Percentiles rank a stretch among this genome's conserved stretches.
Evolutionary conservation across 2,888 invertebrate species (phyloP).

Genomic region (Loripinus fragilis): DNA sequence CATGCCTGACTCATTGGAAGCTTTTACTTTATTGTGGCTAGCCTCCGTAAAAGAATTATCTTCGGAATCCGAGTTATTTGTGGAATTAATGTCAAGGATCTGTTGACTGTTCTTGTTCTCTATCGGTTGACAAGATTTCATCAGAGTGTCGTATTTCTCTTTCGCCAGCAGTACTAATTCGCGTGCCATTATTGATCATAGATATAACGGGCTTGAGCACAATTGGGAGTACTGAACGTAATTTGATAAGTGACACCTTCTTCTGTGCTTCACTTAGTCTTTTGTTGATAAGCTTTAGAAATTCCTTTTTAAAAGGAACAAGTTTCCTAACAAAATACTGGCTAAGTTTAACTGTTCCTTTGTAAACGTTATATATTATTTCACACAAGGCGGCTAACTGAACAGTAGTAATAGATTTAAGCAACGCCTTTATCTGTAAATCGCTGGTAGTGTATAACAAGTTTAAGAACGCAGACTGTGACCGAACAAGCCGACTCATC

Average conservation of each 20-base stretch:
- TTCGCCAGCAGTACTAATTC: background rate
- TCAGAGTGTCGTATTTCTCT: background rate
- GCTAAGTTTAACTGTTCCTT: constrained; percentile 19
- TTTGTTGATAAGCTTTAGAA: constrained; percentile 9
- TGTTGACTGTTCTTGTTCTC: no score
- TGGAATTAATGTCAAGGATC: no score
- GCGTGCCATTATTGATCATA: background rate
- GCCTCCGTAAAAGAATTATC: no score
- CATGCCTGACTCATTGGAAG: no score
- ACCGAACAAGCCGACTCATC: constrained; percentile 22
- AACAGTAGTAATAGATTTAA: constrained; percentile 13
- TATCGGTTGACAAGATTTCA: no score
- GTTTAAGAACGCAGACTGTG: constrained; percentile 18
- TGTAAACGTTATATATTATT: constrained; percentile 20
- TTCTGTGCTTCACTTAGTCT: constrained; percentile 9
- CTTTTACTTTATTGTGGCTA: no score
- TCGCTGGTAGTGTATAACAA: constrained; percentile 15
- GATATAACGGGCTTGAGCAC: background rate
- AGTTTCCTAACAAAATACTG: background rate
- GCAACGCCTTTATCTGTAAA: constrained; percentile 21
- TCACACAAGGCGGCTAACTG: constrained; percentile 17
- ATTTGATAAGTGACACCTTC: background rate
- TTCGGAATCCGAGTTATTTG: no score
- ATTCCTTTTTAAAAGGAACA: constrained; percentile 13
- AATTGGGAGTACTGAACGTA: background rate